A percentile compares a stretch with the other conserved stretches of the same genome.
These are phyloP conservation scores for Melanocharis versteri DNA, from an alignment of 2,113 vertebrate genomes.

Conservation along the genomic window DNA sequence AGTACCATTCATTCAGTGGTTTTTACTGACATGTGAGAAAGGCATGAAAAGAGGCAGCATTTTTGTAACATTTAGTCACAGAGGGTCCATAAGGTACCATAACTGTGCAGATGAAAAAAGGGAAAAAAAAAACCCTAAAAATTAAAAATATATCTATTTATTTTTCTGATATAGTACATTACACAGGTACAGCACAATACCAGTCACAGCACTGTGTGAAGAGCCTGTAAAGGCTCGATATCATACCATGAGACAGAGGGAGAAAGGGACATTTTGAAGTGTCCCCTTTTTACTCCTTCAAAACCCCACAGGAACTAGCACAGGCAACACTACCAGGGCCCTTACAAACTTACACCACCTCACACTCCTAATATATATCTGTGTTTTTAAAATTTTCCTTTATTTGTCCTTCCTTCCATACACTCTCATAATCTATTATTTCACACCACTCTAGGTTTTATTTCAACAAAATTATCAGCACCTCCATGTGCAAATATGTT, in stretches of 20 bases:
- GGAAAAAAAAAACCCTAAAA: not conserved
- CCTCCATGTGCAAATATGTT: not conserved
- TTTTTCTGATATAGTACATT: not conserved
- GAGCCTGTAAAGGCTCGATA: not conserved
- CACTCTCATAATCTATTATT: not conserved
- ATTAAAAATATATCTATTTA: not conserved
- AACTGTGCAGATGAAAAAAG: not conserved
- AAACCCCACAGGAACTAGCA: not conserved
- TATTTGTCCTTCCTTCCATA: not conserved
- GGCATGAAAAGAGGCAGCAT: not conserved
- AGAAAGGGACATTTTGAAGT: not conserved
- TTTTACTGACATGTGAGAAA: not conserved
- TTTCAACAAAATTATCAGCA: not conserved
- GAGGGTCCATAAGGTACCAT: not conserved
- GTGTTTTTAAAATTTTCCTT: not conserved
- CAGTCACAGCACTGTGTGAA: not conserved
- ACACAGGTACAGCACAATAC: not conserved
- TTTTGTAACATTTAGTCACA: not conserved
- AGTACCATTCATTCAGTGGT: not conserved
- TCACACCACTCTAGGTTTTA: not conserved
- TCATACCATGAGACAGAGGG: too few relatives aligned
- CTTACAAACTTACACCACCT: not conserved
- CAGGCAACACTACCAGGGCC: accelerated
- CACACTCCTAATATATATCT: not conserved
- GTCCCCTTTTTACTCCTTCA: not conserved